Evolutionary conservation across 2,888 invertebrate genomes (phyloP), one percentile per base, ranked within the genome.

Genomic region (Hanleya hanleyi): DNA sequence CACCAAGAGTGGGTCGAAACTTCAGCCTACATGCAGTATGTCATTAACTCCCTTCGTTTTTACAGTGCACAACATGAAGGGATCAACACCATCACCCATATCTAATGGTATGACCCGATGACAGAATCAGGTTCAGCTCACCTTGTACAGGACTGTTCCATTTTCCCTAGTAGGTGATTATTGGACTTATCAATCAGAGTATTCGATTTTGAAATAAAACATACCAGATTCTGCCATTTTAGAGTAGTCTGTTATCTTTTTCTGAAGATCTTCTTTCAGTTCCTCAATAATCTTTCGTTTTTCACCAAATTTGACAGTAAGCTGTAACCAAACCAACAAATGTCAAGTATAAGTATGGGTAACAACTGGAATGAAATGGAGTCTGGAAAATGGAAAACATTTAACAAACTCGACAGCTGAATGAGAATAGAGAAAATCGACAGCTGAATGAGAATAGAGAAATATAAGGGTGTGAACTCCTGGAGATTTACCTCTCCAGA

Each of bases 181-280:
- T n/a, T n/a, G n/a, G n/a, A 9, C 2, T 38, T 29, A 5, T 9
- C 22, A 70, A 26, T 35, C 38, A 37, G 12, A 57, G 1, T 49
- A 33, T 9, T 37, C 35, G 49, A n/a, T 15, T 35, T 57, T 18
- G 7, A 29, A 12, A 18, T 15, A 70, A 3, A 6, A 65, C 71
- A 47, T 69, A 88, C 89, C 88, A 76, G 77, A 82, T 65, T 88
- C 87, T n/a, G 88, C 83, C 50, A 84, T 81, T 72, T 88, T 88
- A 1, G 89, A 84, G 76, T 88, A 88, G 62, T 87, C 87, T 5
- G 83, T 79, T 66, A 89, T 87, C 64, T 80, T 83, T 70, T 78
- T 82, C 77, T 88, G 86, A 6, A 88, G 80, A n/a, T 87, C 84
- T 6, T 86, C 86, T 71, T 87, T 88, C 68, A 88, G 68, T 9